Percentiles rank a stretch among this genome's conserved stretches.
These are phyloP conservation scores for Cerceris ruficornis DNA, from an alignment of 2,888 invertebrate species.

Conservation along the genomic window DNA sequence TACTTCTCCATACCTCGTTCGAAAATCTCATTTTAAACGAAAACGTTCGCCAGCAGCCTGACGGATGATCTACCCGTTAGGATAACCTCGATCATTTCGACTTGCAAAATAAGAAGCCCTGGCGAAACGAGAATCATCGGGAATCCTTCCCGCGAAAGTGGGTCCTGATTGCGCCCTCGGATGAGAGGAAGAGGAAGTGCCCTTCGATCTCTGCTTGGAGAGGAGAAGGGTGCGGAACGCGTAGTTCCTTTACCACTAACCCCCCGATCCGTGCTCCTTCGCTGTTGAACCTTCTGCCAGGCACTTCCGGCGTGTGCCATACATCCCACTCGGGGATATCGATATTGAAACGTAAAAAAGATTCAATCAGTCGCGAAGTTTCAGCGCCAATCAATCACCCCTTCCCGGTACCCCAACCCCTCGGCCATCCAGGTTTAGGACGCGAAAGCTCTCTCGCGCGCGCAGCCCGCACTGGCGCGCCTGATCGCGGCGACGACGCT, in stretches of 20 bases:
- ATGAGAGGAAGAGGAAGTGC: background rate
- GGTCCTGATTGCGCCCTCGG: background rate
- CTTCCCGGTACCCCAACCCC: conserved; percentile 33
- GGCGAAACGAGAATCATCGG: background rate
- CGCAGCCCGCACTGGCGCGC: conserved; percentile 70
- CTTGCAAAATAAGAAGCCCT: background rate
- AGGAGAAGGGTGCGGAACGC: background rate
- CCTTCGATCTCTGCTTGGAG: background rate
- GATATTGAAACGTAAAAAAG: conserved; percentile 80
- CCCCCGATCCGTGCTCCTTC: background rate
- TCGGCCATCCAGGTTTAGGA: conserved; percentile 56
- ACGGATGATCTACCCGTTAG: background rate
- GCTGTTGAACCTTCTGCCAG: conserved; percentile 12
- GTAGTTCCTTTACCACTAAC: background rate
- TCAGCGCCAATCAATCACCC: conserved; percentile 80
- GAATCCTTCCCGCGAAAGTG: background rate
- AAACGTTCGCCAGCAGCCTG: background rate
- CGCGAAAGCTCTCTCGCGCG: conserved; percentile 68
- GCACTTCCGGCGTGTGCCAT: conserved; percentile 44
- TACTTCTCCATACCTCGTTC: background rate
- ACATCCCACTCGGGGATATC: conserved; percentile 67
- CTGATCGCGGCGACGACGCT: conserved; percentile 72
- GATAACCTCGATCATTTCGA: background rate
- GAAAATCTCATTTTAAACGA: background rate
- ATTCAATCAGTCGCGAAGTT: conserved; percentile 81